Evolutionary conservation across 2,797 vertebrate species (phyloP).

Genomic region (Crocidura indochinensis): DNA sequence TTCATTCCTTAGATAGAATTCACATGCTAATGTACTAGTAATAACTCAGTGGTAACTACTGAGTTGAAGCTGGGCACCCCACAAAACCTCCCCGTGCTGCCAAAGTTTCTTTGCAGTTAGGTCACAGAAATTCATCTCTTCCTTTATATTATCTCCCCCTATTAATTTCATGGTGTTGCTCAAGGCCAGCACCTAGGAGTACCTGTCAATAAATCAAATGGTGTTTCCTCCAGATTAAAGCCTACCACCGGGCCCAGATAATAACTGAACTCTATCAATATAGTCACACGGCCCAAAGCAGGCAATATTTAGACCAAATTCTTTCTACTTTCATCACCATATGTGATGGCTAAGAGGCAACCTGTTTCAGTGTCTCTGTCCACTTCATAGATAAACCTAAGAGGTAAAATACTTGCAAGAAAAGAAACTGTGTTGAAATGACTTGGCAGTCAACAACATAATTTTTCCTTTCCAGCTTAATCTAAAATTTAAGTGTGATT

Average conservation of each 20-base stretch:
- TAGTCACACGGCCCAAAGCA: neutral
- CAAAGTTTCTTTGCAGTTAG: neutral
- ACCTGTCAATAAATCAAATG: neutral
- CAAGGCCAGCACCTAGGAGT: neutral
- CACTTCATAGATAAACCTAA: neutral
- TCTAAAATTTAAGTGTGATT: slow-evolving; percentile 40
- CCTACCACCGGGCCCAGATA: neutral
- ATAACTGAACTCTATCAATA: neutral
- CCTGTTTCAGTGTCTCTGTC: neutral
- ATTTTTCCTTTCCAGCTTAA: slow-evolving; percentile 22
- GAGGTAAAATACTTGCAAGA: neutral
- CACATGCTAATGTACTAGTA: neutral
- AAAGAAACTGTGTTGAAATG: slow-evolving; percentile 49
- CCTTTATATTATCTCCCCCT: neutral
- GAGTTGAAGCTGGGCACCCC: neutral
- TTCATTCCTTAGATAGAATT: neutral
- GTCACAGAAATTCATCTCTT: neutral
- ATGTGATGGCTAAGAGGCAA: neutral
- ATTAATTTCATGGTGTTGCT: neutral
- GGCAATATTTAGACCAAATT: neutral
- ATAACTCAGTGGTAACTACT: neutral
- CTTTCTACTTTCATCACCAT: neutral
- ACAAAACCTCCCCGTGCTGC: neutral
- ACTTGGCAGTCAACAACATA: neutral
- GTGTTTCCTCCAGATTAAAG: neutral